Evolutionary conservation across 2,797 vertebrate genomes (phyloP).

Genomic region (Margarornis squamiger): DNA sequence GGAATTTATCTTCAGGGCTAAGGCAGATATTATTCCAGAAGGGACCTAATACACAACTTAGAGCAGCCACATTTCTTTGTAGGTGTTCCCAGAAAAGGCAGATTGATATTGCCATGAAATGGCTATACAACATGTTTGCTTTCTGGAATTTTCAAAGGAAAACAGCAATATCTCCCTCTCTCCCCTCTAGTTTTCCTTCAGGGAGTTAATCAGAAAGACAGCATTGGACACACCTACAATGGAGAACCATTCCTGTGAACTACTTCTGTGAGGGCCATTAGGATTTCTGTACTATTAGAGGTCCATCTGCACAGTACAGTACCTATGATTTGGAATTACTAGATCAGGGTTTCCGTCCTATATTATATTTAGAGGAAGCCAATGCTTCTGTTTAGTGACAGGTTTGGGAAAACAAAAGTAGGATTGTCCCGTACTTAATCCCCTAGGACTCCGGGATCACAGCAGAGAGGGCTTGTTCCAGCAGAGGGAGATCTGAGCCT

Average conservation of each 20-base stretch:
- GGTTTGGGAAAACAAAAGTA: not conserved
- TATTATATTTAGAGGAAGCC: not conserved
- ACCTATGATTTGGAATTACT: not conserved
- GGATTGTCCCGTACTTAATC: not conserved
- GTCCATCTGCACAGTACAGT: not conserved
- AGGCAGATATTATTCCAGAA: not conserved
- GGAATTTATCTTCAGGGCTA: not conserved
- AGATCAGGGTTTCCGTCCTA: not conserved
- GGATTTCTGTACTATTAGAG: not conserved
- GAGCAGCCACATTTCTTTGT: not conserved
- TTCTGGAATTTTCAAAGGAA: not conserved
- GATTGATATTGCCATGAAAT: not conserved
- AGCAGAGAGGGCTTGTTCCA: not conserved
- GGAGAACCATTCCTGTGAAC: not conserved
- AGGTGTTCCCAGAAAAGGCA: not conserved
- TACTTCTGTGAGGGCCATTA: not conserved
- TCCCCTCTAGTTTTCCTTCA: not conserved
- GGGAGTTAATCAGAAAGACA: not conserved
- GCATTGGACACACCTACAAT: not conserved
- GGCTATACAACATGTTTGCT: accelerated
- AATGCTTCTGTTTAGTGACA: not conserved
- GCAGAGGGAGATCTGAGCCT: not conserved
- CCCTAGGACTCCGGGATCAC: not conserved
- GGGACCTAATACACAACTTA: not conserved
- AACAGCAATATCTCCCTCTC: not conserved